Conservation (phyloP, 2,113 vertebrate genomes). For the Tragelaphus buxtoni region DNA sequence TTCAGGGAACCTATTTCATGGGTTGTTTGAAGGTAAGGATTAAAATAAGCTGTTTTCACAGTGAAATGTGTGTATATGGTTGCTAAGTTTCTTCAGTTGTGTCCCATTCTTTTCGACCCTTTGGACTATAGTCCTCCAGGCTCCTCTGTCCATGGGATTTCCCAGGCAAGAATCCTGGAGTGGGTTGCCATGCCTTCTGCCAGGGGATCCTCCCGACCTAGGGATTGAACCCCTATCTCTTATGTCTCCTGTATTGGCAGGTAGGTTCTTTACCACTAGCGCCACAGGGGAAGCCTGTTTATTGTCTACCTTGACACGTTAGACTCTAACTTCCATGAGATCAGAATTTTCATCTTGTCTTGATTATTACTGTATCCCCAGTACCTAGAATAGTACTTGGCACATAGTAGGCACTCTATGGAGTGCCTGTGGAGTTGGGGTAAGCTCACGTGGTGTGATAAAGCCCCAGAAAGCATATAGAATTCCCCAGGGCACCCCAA, state of each 20-base stretch:
- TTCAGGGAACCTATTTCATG: background rate
- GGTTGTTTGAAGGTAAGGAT: background rate
- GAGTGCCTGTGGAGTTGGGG: background rate
- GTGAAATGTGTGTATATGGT: background rate
- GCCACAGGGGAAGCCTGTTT: background rate
- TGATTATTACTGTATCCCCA: background rate
- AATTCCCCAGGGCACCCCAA: background rate
- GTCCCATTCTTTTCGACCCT: background rate
- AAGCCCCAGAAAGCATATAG: background rate
- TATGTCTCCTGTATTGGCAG: background rate
- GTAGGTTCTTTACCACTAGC: background rate
- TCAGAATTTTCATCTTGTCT: background rate
- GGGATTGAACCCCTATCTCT: background rate
- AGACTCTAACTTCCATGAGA: background rate
- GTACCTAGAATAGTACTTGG: background rate
- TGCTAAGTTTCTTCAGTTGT: background rate
- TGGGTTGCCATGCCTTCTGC: background rate
- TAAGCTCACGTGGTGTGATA: too few relatives aligned
- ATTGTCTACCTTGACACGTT: background rate
- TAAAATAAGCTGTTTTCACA: constrained; percentile 20
- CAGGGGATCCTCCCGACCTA: background rate
- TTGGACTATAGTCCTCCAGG: background rate
- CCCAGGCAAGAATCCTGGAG: background rate
- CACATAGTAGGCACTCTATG: background rate
- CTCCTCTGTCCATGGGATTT: background rate